Conservation (phyloP, 2,797 vertebrate genomes). For the Stomatorhinus walkeri region DNA sequence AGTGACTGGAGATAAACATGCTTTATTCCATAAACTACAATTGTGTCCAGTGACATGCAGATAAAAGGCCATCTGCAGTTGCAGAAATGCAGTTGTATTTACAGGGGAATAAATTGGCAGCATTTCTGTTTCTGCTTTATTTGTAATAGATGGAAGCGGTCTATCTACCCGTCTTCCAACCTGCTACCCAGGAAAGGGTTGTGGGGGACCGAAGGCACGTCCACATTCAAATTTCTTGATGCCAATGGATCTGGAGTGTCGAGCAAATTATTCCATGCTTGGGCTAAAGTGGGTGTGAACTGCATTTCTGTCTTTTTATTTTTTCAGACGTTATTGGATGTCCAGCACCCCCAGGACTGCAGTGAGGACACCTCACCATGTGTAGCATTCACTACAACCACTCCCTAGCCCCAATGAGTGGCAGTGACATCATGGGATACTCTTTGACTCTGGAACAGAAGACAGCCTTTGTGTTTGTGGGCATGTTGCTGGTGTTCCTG, state of each 20-base stretch:
- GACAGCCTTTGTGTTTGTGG: constrained; percentile 90
- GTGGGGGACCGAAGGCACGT: background rate
- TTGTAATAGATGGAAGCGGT: background rate
- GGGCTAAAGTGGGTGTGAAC: background rate
- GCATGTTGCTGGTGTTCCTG: constrained; percentile 88
- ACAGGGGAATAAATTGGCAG: background rate
- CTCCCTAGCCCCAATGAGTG: constrained; percentile 79
- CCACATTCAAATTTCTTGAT: background rate
- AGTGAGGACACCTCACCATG: constrained; percentile 67
- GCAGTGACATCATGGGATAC: constrained; percentile 75
- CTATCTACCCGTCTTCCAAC: background rate
- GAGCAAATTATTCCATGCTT: background rate
- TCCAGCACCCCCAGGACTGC: constrained; percentile 40
- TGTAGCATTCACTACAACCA: constrained; percentile 84
- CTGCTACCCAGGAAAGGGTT: background rate
- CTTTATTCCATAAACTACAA: background rate
- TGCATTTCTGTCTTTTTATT: constrained; percentile 15
- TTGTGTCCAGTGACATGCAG: background rate
- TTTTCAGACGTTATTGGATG: constrained; percentile 54
- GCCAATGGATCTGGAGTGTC: background rate
- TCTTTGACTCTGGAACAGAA: constrained; percentile 93
- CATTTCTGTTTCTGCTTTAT: background rate
- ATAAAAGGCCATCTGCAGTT: background rate
- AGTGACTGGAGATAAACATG: background rate
- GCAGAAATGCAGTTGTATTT: background rate